A percentile compares a stretch with the other conserved stretches of the same genome.
phyloP scores from a whole-genome alignment of 2,113 vertebrate genomes.

The Sapayoa aenigma region DNA sequence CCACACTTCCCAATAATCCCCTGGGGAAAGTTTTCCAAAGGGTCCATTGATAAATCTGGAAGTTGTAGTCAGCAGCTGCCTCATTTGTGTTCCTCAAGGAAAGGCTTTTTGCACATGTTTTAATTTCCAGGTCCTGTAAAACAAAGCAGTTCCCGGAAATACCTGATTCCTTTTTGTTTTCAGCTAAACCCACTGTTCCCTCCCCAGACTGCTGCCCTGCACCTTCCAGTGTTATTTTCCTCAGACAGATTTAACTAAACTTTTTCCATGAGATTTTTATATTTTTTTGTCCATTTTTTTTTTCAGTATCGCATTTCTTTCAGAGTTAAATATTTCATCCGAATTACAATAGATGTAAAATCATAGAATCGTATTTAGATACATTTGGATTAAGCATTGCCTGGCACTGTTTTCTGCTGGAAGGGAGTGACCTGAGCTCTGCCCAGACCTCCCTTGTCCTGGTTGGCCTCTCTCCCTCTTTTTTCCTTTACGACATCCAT shows the following conservation, averaged over 20 bases:
- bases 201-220: neutral
- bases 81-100: neutral
- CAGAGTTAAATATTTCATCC: neutral
- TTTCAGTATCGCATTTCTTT: neutral
- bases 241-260: neutral
- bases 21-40: neutral
- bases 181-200: neutral
- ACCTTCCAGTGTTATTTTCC: neutral
- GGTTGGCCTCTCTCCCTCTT: fast-evolving
- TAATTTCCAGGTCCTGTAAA: neutral
- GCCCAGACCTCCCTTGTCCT: neutral
- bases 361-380: neutral
- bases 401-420: neutral
- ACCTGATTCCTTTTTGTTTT: neutral
- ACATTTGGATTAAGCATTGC: neutral
- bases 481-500: fast-evolving
- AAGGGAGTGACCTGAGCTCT: neutral
- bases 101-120: neutral
- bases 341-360: neutral
- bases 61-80: neutral
- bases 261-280: neutral
- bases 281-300: neutral
- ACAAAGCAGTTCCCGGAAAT: neutral
- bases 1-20: neutral
- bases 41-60: neutral